Percentiles rank a stretch among this genome's conserved stretches.
phyloP scores from a whole-genome alignment of 2,113 vertebrate species.

The Peucedramus taeniatus region DNA sequence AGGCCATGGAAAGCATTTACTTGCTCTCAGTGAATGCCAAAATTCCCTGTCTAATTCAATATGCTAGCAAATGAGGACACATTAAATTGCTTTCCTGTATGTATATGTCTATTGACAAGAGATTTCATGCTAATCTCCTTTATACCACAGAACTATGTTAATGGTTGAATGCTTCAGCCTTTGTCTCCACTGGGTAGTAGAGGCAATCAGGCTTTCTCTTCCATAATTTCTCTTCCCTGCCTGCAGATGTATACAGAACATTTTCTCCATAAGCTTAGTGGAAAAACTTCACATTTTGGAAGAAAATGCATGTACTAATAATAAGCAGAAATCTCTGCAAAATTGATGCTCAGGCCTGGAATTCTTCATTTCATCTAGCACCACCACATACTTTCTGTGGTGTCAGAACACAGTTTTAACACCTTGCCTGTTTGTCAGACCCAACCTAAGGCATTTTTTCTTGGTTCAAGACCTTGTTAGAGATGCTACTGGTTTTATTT shows the following conservation, averaged over 20 bases:
- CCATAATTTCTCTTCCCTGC: not conserved
- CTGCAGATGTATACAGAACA: not conserved
- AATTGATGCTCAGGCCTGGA: not conserved
- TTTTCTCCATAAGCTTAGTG: not conserved
- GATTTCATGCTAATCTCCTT: slow-evolving; percentile 16
- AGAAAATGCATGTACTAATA: not conserved
- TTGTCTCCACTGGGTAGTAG: not conserved
- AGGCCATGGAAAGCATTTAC: slow-evolving; percentile 2
- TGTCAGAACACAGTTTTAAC: not conserved
- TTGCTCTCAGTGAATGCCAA: not conserved
- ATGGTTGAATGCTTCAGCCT: not conserved
- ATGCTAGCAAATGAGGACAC: not conserved
- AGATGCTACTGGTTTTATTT: not conserved
- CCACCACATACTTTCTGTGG: fast-evolving
- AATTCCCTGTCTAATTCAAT: slow-evolving; percentile 30
- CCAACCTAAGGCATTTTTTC: not conserved
- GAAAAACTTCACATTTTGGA: not conserved
- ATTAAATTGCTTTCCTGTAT: slow-evolving; percentile 20
- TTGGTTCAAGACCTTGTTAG: not conserved
- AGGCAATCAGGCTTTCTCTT: not conserved
- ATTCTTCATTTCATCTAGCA: not conserved
- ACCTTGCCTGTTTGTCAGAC: not conserved
- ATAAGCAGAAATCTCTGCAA: not conserved
- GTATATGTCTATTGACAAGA: slow-evolving; percentile 6
- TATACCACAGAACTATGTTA: not conserved